Evolutionary conservation across 2,113 vertebrate genomes (phyloP).

Genomic region (Thalassarche chlororhynchos): DNA sequence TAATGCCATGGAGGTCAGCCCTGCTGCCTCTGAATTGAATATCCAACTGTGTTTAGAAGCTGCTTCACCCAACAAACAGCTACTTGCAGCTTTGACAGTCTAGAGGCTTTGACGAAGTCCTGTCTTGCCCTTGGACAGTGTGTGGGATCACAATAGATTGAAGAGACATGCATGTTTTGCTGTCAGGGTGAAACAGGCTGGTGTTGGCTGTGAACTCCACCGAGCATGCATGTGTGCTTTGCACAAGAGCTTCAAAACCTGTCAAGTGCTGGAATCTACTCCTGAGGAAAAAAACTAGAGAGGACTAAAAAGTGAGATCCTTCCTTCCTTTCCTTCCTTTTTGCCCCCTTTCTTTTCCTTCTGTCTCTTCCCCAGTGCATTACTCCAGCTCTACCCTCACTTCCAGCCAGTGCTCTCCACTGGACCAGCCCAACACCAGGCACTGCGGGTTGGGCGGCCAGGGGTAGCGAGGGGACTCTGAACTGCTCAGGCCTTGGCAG

Average conservation of each 20-base stretch:
- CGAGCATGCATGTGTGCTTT: background rate
- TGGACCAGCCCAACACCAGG: background rate
- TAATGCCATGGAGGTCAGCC: background rate
- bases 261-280: background rate
- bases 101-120: background rate
- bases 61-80: background rate
- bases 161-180: accelerated
- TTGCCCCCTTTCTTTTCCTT: background rate
- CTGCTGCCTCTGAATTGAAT: background rate
- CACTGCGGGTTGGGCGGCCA: background rate
- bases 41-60: background rate
- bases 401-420: background rate
- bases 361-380: background rate
- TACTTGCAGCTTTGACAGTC: background rate
- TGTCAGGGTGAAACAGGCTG: background rate
- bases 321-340: background rate
- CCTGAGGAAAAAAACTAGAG: background rate
- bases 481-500: background rate
- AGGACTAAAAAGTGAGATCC: background rate
- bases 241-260: background rate
- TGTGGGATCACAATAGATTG: background rate
- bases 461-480: background rate
- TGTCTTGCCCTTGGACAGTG: background rate
- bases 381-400: background rate
- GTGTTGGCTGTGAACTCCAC: background rate